Conservation (phyloP, 2,888 invertebrate genomes). For the Geotrupes spiniger region DNA sequence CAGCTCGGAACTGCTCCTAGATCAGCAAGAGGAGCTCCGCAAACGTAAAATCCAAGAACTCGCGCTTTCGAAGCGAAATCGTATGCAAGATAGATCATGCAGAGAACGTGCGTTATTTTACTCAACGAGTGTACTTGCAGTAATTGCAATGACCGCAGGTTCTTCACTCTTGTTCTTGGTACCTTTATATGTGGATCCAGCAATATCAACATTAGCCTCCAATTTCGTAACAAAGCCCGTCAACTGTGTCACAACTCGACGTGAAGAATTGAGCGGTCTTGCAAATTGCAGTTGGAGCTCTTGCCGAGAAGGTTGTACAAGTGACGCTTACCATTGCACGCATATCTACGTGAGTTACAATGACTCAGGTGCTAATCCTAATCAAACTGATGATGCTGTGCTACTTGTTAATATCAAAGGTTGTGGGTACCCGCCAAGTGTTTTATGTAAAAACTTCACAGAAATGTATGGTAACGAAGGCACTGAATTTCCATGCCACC, state of each 20-base stretch:
- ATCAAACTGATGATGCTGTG: conserved; percentile 54
- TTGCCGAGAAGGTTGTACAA: conserved; percentile 78
- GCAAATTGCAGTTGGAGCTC: conserved; percentile 80
- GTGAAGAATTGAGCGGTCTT: conserved; percentile 69
- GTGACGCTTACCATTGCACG: conserved; percentile 68
- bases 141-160: conserved; percentile 69
- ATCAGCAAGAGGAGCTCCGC: conserved; percentile 68
- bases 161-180: conserved; percentile 71
- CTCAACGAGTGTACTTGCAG: conserved; percentile 66
- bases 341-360: conserved; percentile 63
- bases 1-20: conserved; percentile 75
- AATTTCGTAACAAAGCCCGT: conserved; percentile 74
- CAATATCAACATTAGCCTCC: conserved; percentile 65
- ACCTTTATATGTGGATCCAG: conserved; percentile 69
- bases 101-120: conserved; percentile 70
- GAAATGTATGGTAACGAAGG: conserved; percentile 67
- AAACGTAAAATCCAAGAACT: conserved; percentile 61
- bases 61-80: conserved; percentile 50
- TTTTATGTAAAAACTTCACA: conserved; percentile 75
- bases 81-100: conserved; percentile 55
- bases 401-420: conserved; percentile 79
- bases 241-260: conserved; percentile 67
- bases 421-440: conserved; percentile 77
- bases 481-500: conserved; percentile 63
- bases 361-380: conserved; percentile 38